Conservation (phyloP, 2,888 invertebrate genomes). For the Perdita meconis region DNA sequence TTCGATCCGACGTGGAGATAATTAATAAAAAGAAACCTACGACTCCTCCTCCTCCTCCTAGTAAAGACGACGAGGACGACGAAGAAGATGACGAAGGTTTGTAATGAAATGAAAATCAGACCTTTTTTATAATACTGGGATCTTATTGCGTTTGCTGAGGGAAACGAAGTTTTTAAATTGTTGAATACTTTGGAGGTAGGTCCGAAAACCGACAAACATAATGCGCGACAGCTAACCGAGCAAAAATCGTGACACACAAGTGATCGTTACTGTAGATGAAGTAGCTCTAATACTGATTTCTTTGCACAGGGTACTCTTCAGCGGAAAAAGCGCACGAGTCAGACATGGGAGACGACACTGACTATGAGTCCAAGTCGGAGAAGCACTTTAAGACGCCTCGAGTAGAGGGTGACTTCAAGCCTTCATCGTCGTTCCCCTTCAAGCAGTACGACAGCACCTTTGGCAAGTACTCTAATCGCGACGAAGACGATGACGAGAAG, state of each 20-base stretch:
- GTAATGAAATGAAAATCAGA: background rate
- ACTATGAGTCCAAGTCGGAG: slow-evolving; percentile 35
- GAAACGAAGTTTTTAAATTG: too few species aligned
- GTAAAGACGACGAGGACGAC: slow-evolving; percentile 68
- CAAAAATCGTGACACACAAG: too few species aligned
- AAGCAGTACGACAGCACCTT: slow-evolving; percentile 74
- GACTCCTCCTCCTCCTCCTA: slow-evolving; percentile 67
- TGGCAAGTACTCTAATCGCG: slow-evolving; percentile 71
- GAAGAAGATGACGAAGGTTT: slow-evolving; percentile 52
- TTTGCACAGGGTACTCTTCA: slow-evolving; percentile 46
- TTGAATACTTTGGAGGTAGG: too few species aligned
- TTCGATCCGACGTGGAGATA: slow-evolving; percentile 79
- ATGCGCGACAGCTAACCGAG: too few species aligned
- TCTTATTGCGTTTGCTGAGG: too few species aligned
- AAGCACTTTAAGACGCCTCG: slow-evolving; percentile 59
- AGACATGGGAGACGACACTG: slow-evolving; percentile 50
- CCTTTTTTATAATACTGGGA: too few species aligned
- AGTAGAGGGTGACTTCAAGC: slow-evolving; percentile 68
- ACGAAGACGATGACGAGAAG: slow-evolving; percentile 63
- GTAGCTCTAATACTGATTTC: too few species aligned
- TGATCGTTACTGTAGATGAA: too few species aligned
- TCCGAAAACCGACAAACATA: too few species aligned
- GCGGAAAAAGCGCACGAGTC: slow-evolving; percentile 47
- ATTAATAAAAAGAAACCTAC: slow-evolving; percentile 76
- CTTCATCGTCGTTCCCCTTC: slow-evolving; percentile 69